Evolutionary conservation across 2,113 vertebrate species (phyloP).

Genomic region (Butastur rufipennis): DNA sequence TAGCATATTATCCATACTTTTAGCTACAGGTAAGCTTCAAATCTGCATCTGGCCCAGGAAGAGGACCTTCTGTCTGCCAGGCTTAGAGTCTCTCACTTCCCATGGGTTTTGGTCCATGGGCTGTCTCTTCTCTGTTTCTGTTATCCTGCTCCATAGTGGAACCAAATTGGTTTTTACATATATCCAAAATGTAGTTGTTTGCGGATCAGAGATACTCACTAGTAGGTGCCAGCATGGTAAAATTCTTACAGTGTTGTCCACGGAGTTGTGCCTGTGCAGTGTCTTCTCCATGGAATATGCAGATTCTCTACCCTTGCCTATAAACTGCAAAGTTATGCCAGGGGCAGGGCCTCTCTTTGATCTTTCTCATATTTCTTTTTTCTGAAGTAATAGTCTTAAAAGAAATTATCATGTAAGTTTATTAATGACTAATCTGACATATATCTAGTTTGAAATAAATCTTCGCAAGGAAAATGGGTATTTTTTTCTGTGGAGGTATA

Average conservation of each 20-base stretch:
- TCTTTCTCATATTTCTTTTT: background rate
- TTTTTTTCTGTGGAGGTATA: background rate
- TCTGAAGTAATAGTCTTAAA: background rate
- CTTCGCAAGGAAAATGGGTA: background rate
- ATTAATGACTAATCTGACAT: background rate
- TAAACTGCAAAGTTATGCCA: background rate
- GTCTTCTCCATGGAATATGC: background rate
- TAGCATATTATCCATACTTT: background rate
- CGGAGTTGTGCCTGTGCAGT: background rate
- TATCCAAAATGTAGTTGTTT: rapidly evolving
- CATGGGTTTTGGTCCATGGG: background rate
- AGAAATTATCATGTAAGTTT: background rate
- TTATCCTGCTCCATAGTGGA: background rate
- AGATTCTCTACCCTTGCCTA: background rate
- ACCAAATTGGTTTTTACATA: background rate
- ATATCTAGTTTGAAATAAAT: background rate
- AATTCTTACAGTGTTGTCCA: background rate
- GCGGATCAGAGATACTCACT: background rate
- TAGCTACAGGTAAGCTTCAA: background rate
- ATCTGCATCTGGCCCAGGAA: background rate
- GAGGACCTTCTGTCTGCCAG: background rate
- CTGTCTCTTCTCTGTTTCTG: background rate
- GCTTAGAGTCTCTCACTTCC: background rate
- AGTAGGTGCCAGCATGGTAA: background rate
- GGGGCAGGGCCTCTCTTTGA: background rate